Evolutionary conservation across 1,140 invertebrate species (phyloP).

Genomic region (Aethina tumida): DNA sequence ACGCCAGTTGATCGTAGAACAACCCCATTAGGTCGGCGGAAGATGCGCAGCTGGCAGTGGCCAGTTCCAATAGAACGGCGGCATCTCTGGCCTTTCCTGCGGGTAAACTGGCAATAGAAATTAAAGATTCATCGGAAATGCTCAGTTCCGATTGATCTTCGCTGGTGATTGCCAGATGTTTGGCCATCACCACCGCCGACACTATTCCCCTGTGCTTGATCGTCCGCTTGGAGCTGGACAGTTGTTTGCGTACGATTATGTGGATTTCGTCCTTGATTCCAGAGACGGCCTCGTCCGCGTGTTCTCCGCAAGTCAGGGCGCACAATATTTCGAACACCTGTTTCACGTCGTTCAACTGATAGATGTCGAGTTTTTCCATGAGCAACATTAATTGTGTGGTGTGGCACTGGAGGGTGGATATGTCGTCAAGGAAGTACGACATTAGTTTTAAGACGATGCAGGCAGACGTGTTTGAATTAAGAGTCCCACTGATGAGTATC

Average conservation of each 20-base stretch:
- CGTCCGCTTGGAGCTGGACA: slow-evolving; percentile 39
- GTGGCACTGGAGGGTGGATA: slow-evolving; percentile 32
- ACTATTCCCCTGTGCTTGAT: slow-evolving; percentile 40
- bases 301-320: slow-evolving; percentile 41
- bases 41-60: slow-evolving; percentile 27
- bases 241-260: slow-evolving; percentile 51
- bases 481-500: slow-evolving; percentile 19
- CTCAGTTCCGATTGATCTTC: slow-evolving; percentile 5
- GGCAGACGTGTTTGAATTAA: slow-evolving; percentile 19
- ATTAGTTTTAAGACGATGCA: slow-evolving; percentile 23
- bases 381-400: slow-evolving; percentile 39
- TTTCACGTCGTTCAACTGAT: slow-evolving; percentile 45
- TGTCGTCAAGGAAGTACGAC: slow-evolving; percentile 12
- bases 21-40: slow-evolving; percentile 48
- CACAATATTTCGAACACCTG: slow-evolving; percentile 43
- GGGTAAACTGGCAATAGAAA: slow-evolving; percentile 6
- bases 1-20: slow-evolving; percentile 63
- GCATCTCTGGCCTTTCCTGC: slow-evolving; percentile 33
- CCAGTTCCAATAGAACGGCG: slow-evolving; percentile 32
- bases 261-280: slow-evolving; percentile 48
- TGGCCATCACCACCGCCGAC: slow-evolving; percentile 37
- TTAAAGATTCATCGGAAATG: not conserved
- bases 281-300: slow-evolving; percentile 34
- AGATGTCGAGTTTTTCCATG: slow-evolving; percentile 46
- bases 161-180: slow-evolving; percentile 31